Percentiles rank a stretch among this genome's conserved stretches.
Conservation (phyloP, 1,140 invertebrate species). For the Cotesia glomerata region DNA sequence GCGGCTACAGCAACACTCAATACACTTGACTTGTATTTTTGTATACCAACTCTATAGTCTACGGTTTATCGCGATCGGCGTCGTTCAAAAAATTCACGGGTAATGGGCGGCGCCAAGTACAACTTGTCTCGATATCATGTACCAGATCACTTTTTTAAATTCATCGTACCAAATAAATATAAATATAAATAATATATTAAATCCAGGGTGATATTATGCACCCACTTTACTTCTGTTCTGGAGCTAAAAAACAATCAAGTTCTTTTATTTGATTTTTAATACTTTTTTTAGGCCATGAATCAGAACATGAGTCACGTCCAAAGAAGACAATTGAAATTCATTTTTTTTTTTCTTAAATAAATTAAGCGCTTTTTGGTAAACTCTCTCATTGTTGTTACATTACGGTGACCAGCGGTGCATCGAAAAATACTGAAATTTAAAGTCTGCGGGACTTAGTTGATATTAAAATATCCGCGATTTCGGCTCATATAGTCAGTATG, state of each 20-base stretch:
- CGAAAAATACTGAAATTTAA: neutral
- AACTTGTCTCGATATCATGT: neutral
- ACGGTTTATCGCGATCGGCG: no score
- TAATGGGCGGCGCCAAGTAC: neutral
- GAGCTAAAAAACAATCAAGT: slow-evolving; percentile 34
- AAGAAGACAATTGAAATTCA: neutral
- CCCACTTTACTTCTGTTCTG: no score
- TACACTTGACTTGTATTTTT: neutral
- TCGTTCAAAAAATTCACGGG: neutral
- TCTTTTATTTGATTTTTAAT: neutral
- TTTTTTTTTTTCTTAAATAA: neutral
- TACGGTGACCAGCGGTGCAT: no score
- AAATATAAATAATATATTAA: no score
- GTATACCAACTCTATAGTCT: neutral
- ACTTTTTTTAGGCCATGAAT: slow-evolving; percentile 32
- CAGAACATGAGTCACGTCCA: neutral
- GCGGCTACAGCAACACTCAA: no score
- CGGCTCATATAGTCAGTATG: neutral
- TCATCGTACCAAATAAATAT: neutral
- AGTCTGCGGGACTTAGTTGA: neutral
- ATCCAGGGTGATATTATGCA: no score
- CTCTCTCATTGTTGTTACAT: neutral
- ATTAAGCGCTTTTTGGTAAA: neutral
- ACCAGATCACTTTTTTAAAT: neutral
- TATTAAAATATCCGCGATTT: no score